Conservation (phyloP, 2,113 vertebrate species). For the Galemys pyrenaicus region DNA sequence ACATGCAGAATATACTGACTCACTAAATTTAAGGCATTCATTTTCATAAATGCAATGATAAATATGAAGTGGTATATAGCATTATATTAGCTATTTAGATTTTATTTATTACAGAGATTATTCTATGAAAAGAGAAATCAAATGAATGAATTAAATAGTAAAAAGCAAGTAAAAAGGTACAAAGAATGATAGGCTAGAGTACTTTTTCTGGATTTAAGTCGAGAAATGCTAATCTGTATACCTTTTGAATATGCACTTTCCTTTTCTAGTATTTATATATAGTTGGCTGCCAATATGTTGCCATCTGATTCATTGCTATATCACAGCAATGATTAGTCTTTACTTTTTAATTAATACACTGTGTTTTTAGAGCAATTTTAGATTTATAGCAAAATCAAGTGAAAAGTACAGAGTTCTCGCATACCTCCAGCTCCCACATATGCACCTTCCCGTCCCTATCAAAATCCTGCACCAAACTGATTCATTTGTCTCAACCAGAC, state of each 20-base stretch:
- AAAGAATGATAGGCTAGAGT: neutral
- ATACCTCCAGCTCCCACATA: too few relatives aligned
- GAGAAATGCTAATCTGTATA: neutral
- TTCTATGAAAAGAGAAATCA: conserved; percentile 15
- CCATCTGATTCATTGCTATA: neutral
- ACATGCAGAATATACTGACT: neutral
- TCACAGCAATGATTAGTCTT: neutral
- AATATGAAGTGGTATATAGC: neutral
- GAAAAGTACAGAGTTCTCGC: neutral
- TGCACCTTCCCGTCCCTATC: neutral
- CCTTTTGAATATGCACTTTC: neutral
- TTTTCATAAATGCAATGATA: conserved; percentile 47
- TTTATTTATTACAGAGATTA: conserved; percentile 13
- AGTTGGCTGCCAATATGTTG: neutral
- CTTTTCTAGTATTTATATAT: neutral
- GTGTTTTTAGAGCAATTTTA: neutral
- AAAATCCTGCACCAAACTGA: neutral
- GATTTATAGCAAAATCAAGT: neutral
- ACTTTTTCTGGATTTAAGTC: neutral
- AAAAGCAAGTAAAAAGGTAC: conserved; percentile 17
- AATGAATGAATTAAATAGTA: conserved; percentile 1
- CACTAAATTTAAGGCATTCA: conserved; percentile 15
- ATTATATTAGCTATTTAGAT: conserved; percentile 3
- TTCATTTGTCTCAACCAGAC: neutral
- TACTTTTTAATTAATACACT: neutral